Evolutionary conservation across 2,113 vertebrate species (phyloP).

Genomic region (Channa maculata): DNA sequence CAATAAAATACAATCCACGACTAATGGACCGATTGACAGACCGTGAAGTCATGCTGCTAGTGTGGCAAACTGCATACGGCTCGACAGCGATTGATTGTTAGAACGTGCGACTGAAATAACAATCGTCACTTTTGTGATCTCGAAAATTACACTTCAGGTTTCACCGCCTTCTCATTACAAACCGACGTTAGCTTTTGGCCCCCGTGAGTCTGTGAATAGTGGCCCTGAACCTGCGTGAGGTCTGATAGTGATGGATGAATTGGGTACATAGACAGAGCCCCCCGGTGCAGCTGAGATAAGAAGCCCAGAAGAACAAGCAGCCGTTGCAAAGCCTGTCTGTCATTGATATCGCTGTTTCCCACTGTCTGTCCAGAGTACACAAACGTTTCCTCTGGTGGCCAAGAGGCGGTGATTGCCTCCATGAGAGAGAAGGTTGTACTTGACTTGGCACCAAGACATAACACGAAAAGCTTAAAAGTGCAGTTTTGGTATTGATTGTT

Average conservation of each 20-base stretch:
- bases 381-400: conserved; percentile 46
- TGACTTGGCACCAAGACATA: conserved; percentile 10
- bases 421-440: conserved; percentile 46
- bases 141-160: conserved; percentile 22
- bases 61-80: not conserved
- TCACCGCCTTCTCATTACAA: conserved; percentile 10
- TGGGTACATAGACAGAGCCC: conserved; percentile 52
- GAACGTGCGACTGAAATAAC: not conserved
- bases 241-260: conserved; percentile 78
- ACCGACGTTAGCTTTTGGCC: conserved; percentile 22
- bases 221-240: conserved; percentile 60
- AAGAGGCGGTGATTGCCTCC: conserved; percentile 37
- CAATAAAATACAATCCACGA: too few relatives aligned
- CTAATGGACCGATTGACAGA: too few relatives aligned
- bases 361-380: conserved; percentile 42
- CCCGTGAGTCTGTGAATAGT: conserved; percentile 36
- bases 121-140: not conserved
- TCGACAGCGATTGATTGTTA: not conserved
- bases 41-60: too few relatives aligned
- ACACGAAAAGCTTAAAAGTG: conserved; percentile 6
- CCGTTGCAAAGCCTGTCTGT: conserved; percentile 65
- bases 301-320: conserved; percentile 58
- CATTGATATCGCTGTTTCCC: conserved; percentile 72
- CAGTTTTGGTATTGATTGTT: not conserved
- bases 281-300: conserved; percentile 71